Conservation (phyloP, 2,797 vertebrate species). For the Pseudopleuronectes americanus region DNA sequence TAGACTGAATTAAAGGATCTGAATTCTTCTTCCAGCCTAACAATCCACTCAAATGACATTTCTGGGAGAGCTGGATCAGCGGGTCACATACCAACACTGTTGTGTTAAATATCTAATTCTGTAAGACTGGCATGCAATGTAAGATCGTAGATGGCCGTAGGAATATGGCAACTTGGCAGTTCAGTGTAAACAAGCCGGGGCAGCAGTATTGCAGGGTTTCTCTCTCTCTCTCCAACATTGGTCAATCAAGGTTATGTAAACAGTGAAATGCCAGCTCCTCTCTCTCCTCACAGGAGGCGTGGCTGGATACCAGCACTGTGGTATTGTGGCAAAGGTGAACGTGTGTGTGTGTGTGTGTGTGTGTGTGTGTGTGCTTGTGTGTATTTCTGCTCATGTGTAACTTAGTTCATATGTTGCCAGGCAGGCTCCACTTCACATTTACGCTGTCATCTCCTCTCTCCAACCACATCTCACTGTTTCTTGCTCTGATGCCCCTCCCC, state of each 20-base stretch:
- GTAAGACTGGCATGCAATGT: too few relatives aligned
- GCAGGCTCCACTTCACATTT: slow-evolving; percentile 24
- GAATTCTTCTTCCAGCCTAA: too few relatives aligned
- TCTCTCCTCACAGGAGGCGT: slow-evolving; percentile 37
- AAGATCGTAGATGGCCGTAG: too few relatives aligned
- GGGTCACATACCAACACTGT: background rate
- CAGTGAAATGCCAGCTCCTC: slow-evolving; percentile 57
- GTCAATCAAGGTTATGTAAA: slow-evolving; percentile 67
- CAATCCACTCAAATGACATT: too few relatives aligned
- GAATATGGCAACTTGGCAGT: background rate
- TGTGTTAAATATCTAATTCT: background rate
- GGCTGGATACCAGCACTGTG: slow-evolving; percentile 57
- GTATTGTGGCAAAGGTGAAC: slow-evolving; percentile 68
- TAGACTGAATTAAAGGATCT: too few relatives aligned
- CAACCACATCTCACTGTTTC: slow-evolving; percentile 34
- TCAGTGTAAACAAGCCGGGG: background rate
- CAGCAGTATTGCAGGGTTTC: background rate
- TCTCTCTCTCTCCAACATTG: slow-evolving; percentile 23
- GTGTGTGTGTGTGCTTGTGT: background rate
- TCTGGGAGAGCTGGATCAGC: too few relatives aligned
- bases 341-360: background rate
- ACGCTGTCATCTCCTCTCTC: slow-evolving; percentile 30
- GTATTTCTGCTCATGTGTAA: background rate
- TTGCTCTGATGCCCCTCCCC: slow-evolving; percentile 41
- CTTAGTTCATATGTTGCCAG: slow-evolving; percentile 25